phyloP scores from a whole-genome alignment of 2,888 invertebrate species.

The Tinea pellionella region DNA sequence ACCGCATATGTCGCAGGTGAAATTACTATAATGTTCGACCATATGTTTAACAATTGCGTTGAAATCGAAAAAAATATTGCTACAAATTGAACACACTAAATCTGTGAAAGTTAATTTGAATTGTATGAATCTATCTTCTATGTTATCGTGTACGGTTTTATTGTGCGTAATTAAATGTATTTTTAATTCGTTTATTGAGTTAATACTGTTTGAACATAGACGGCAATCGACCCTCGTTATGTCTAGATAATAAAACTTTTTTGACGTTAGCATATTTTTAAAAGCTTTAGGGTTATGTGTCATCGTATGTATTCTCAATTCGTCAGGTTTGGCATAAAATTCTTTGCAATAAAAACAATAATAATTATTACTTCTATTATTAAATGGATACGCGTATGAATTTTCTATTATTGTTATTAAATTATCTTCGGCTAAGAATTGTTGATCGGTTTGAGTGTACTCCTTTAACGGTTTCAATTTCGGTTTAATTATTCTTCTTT shows the following conservation, averaged over 20 bases:
- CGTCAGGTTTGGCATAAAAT: constrained; percentile 11
- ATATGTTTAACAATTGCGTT: constrained; percentile 15
- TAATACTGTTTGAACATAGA: constrained; percentile 12
- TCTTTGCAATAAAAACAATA: constrained; percentile 15
- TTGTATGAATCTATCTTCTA: constrained; percentile 6
- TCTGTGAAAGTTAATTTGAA: constrained; percentile 12
- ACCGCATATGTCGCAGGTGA: constrained; percentile 19
- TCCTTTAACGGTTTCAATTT: not conserved
- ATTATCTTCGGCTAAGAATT: constrained; percentile 50
- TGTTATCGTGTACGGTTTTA: constrained; percentile 4
- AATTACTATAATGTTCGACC: constrained; percentile 17
- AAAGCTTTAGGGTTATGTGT: constrained; percentile 22
- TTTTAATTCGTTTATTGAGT: constrained; percentile 7
- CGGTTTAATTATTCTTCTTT: not conserved
- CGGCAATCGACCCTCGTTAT: constrained; percentile 15
- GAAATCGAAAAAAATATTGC: constrained; percentile 24
- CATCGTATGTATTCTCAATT: constrained; percentile 9
- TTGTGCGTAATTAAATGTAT: constrained; percentile 9
- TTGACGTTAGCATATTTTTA: constrained; percentile 35
- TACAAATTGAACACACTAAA: constrained; percentile 18
- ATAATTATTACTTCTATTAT: constrained; percentile 7
- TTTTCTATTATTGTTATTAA: constrained; percentile 52
- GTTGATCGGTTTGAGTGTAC: not conserved
- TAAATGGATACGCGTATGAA: constrained; percentile 46
- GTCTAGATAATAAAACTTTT: constrained; percentile 28